Evolutionary conservation across 2,113 vertebrate species (phyloP).

Genomic region (Prunella fulvescens): DNA sequence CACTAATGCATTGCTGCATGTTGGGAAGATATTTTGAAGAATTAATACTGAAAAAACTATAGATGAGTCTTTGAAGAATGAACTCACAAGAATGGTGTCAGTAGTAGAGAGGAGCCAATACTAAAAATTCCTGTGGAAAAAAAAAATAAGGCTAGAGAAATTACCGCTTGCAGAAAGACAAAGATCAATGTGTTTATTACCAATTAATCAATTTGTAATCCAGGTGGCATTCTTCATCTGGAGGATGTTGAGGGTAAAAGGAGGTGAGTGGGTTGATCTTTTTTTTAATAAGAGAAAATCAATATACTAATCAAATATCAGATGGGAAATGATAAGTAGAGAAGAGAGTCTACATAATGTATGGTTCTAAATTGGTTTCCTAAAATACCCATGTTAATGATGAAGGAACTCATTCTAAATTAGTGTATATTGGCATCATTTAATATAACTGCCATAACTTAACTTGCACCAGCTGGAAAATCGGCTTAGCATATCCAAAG

Average conservation of each 20-base stretch:
- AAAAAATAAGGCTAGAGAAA: neutral
- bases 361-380: slow-evolving; percentile 43
- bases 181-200: slow-evolving; percentile 66
- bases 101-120: neutral
- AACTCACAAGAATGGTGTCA: neutral
- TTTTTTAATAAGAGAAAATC: slow-evolving; percentile 43
- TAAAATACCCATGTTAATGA: slow-evolving; percentile 52
- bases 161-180: slow-evolving; percentile 13
- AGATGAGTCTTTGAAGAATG: neutral
- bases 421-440: slow-evolving; percentile 50
- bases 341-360: slow-evolving; percentile 32
- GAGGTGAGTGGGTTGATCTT: slow-evolving; percentile 14
- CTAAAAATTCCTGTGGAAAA: neutral
- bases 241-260: slow-evolving; percentile 32
- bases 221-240: slow-evolving; percentile 54
- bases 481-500: slow-evolving; percentile 16
- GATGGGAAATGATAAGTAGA: slow-evolving; percentile 10
- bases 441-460: slow-evolving; percentile 52
- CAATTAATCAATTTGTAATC: slow-evolving; percentile 68
- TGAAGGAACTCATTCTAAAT: slow-evolving; percentile 41
- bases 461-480: slow-evolving; percentile 51
- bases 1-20: neutral
- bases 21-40: slow-evolving; percentile 41
- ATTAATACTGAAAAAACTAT: slow-evolving; percentile 30
- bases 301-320: slow-evolving; percentile 44